Conservation (phyloP, 2,888 invertebrate genomes). For the Plagodis dolabraria region DNA sequence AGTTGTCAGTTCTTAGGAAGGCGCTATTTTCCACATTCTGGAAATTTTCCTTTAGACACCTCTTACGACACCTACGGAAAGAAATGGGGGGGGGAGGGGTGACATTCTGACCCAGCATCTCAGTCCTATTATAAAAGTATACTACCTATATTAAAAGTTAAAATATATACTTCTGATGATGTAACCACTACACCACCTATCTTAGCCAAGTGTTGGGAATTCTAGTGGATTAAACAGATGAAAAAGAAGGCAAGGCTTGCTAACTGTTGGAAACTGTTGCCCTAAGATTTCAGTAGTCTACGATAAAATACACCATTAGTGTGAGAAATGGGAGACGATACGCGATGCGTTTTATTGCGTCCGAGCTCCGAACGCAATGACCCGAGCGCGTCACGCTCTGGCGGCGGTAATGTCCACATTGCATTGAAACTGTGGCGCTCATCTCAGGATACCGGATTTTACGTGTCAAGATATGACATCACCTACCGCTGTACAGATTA, state of each 20-base stretch:
- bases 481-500: too few species aligned
- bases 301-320: conserved; percentile 32
- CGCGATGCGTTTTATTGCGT: conserved; percentile 33
- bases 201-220: too few species aligned
- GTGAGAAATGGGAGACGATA: conserved; percentile 37
- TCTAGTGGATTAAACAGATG: too few species aligned
- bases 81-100: too few species aligned
- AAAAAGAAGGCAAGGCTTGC: neutral
- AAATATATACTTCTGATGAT: too few species aligned
- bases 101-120: too few species aligned
- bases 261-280: neutral
- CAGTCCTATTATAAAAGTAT: too few species aligned
- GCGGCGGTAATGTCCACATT: conserved; percentile 32
- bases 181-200: neutral
- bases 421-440: conserved; percentile 34
- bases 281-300: conserved; percentile 15
- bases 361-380: conserved; percentile 40
- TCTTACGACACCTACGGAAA: too few species aligned
- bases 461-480: neutral
- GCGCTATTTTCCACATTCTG: too few species aligned
- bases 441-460: conserved; percentile 22
- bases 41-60: too few species aligned
- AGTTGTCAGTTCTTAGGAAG: too few species aligned
- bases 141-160: too few species aligned
- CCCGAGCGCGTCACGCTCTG: conserved; percentile 40